phyloP scores from a whole-genome alignment of 2,888 invertebrate species.

The Cheilosia impressa region DNA sequence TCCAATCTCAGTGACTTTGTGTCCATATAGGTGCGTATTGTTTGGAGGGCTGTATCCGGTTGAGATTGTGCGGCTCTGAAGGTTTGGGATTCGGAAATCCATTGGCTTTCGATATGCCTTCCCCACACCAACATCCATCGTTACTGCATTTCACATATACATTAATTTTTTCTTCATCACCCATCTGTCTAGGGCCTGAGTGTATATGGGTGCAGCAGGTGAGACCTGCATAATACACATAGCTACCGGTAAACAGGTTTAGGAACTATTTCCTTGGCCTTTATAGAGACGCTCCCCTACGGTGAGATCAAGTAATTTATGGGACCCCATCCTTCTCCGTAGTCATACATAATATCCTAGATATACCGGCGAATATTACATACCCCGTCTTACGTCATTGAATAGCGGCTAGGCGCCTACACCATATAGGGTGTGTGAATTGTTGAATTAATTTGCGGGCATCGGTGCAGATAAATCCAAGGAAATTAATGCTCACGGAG shows the following conservation, averaged over 20 bases:
- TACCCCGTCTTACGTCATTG: conserved; percentile 3
- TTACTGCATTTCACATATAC: conserved; percentile 59
- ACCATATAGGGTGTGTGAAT: conserved; percentile 33
- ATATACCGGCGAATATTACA: conserved; percentile 1
- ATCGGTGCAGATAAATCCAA: conserved; percentile 53
- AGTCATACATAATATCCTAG: conserved; percentile 33
- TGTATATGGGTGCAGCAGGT: conserved; percentile 10
- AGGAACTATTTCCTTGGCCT: conserved; percentile 38
- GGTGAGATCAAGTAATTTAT: conserved; percentile 57
- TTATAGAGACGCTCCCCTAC: not conserved
- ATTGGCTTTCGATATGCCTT: too few species aligned
- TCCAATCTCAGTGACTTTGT: not conserved
- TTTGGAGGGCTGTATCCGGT: too few species aligned
- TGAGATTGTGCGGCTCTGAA: too few species aligned
- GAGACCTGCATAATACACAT: conserved; percentile 29
- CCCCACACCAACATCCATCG: conserved; percentile 40
- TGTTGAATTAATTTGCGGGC: conserved; percentile 66
- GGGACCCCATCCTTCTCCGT: conserved; percentile 49
- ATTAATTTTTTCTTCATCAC: conserved; percentile 44
- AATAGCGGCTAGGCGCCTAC: not conserved
- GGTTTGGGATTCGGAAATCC: too few species aligned
- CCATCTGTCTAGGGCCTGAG: conserved; percentile 9
- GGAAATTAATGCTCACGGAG: conserved; percentile 58
- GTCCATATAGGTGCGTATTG: too few species aligned
- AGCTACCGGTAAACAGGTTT: conserved; percentile 14